phyloP scores from a whole-genome alignment of 2,888 invertebrate species.

The Griposia aprilina region DNA sequence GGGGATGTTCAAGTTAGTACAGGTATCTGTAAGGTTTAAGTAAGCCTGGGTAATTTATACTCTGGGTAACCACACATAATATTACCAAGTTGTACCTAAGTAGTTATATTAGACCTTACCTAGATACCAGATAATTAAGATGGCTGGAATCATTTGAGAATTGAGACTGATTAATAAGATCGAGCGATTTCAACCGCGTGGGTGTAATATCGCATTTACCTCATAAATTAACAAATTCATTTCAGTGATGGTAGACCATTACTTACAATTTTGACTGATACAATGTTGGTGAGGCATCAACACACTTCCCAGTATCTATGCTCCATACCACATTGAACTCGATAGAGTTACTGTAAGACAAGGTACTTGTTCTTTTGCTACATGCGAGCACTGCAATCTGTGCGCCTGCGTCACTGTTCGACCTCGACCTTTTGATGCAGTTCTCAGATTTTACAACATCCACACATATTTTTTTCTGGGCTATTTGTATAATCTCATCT shows the following conservation, averaged over 20 bases:
- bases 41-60: not conserved
- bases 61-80: not conserved
- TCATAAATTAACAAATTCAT: slow-evolving; percentile 1
- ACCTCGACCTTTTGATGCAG: slow-evolving; percentile 71
- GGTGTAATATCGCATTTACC: not conserved
- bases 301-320: slow-evolving; percentile 94
- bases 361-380: slow-evolving; percentile 62
- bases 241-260: slow-evolving; percentile 13
- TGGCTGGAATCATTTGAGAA: not conserved
- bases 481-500: slow-evolving; percentile 78
- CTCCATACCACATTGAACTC: slow-evolving; percentile 89
- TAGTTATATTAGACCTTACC: not conserved
- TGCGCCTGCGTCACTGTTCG: slow-evolving; percentile 50
- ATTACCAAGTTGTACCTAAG: too few relatives aligned
- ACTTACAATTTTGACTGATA: slow-evolving; percentile 87
- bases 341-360: slow-evolving; percentile 58
- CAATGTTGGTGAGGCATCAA: slow-evolving; percentile 94
- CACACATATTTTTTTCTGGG: slow-evolving; percentile 73
- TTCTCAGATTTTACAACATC: slow-evolving; percentile 72
- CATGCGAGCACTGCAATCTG: slow-evolving; percentile 24
- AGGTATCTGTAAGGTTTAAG: not conserved
- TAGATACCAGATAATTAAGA: not conserved
- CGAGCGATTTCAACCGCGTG: not conserved
- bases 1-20: not conserved
- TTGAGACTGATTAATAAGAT: not conserved